Evolutionary conservation across 2,888 invertebrate species (phyloP), one percentile per base, ranked within the genome.

Genomic region (Megastigmus dorsalis): DNA sequence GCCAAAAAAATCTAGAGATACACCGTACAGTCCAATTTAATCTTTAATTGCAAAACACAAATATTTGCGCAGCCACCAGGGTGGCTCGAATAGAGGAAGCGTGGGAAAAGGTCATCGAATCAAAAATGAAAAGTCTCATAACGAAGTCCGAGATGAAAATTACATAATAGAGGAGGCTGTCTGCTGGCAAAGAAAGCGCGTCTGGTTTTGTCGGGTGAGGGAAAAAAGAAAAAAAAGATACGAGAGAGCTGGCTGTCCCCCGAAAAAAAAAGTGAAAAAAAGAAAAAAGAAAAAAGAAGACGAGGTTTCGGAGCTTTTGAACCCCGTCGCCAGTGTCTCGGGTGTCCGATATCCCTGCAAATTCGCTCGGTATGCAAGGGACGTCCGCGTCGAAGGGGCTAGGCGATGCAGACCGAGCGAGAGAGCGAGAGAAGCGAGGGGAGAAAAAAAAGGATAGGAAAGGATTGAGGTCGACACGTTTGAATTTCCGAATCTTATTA

Each of bases 401-500:
- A n/a, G n/a, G n/a, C n/a, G n/a, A n/a, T n/a, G n/a, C n/a, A n/a
- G n/a, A n/a, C n/a, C n/a, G n/a, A n/a, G n/a, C n/a, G n/a, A n/a
- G n/a, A n/a, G n/a, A n/a, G n/a, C n/a, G n/a, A n/a, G n/a, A n/a
- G n/a, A n/a, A n/a, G n/a, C n/a, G n/a, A n/a, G 41, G 28, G 30
- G 38, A 2, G 18, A 20, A 10, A 23, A 30, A 60, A 62, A 68
- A 62, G 74, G 55, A 52, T 73, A 65, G 60, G 55, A 71, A 38
- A 69, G 69, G 57, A 74, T 70, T 23, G 65, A 59, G 74, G 70
- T 71, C 67, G 71, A 23, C 67, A 30, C 36, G 50, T 57, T 74
- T 69, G 54, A 71, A 71, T 75, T 75, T 75, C 71, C 75, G 75
- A 75, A 71, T 71, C 67, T 75, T 67, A 71, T 75, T 75, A 75